Evolutionary conservation across 2,113 vertebrate species (phyloP).

Genomic region (Sialia sialis): DNA sequence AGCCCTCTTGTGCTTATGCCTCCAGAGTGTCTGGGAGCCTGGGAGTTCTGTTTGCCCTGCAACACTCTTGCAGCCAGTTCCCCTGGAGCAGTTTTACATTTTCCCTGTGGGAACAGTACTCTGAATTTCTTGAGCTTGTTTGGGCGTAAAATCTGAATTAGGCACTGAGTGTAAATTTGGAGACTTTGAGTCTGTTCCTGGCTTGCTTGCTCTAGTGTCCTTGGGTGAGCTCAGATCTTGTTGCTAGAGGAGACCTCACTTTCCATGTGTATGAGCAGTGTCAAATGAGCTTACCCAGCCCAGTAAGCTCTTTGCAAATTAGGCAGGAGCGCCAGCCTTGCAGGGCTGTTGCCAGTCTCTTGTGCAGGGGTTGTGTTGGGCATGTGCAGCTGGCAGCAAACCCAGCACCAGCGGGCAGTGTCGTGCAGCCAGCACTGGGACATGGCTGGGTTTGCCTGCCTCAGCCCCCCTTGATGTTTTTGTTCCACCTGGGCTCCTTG

Average conservation of each 20-base stretch:
- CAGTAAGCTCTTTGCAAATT: not conserved
- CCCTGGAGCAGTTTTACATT: not conserved
- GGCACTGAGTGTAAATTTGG: not conserved
- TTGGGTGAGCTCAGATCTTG: not conserved
- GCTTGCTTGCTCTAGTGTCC: not conserved
- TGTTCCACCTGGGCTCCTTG: not conserved
- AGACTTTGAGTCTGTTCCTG: slow-evolving; percentile 29
- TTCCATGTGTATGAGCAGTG: slow-evolving; percentile 4
- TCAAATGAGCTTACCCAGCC: not conserved
- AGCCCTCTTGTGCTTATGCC: accelerated
- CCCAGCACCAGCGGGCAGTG: not conserved
- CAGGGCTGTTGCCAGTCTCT: not conserved
- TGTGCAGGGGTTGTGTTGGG: not conserved
- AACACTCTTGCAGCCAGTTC: not conserved
- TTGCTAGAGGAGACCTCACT: not conserved
- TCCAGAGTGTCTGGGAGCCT: not conserved
- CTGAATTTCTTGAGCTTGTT: slow-evolving; percentile 51
- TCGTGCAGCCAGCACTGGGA: not conserved
- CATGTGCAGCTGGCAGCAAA: not conserved
- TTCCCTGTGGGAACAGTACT: slow-evolving; percentile 14
- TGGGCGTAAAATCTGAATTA: slow-evolving; percentile 61
- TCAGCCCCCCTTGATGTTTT: not conserved
- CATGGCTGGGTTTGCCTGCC: not conserved
- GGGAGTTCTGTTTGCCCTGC: not conserved
- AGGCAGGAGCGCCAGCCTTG: accelerated